A percentile compares a stretch with the other conserved stretches of the same genome.
phyloP scores from a whole-genome alignment of 2,888 invertebrate species.

The Sepiola atlantica region DNA sequence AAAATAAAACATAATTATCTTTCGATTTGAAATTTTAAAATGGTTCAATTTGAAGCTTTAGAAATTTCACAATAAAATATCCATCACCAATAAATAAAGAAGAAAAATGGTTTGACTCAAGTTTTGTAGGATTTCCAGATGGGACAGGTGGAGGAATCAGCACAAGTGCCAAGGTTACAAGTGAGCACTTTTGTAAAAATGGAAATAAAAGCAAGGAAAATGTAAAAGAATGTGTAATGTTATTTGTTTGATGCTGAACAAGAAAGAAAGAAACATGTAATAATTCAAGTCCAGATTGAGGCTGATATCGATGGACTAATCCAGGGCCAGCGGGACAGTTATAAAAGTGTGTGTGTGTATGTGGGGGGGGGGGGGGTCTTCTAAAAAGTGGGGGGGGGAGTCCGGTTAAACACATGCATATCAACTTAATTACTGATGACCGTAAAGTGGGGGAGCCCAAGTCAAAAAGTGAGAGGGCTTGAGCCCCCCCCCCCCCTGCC shows the following conservation, averaged over 20 bases:
- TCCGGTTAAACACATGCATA: no score
- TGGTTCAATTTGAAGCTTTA: not conserved
- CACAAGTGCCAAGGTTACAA: constrained; percentile 4
- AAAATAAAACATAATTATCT: not conserved
- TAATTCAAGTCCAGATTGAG: not conserved
- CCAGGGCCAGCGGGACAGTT: no score
- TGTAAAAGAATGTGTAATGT: not conserved
- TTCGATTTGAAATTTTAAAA: not conserved
- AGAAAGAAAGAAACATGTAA: not conserved
- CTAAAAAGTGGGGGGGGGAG: no score
- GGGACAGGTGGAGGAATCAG: not conserved
- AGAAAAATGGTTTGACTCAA: not conserved
- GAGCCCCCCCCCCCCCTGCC: no score
- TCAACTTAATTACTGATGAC: no score
- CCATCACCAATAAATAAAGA: not conserved
- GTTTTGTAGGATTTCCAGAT: not conserved
- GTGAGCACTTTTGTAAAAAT: not conserved
- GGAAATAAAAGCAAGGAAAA: not conserved
- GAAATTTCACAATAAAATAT: not conserved
- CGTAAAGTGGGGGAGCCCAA: no score
- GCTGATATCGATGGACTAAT: not conserved
- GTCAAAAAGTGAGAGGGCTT: no score
- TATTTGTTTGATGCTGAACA: not conserved
- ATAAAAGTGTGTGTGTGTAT: no score
- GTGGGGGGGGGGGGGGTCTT: no score